Evolutionary conservation across 2,888 invertebrate genomes (phyloP), one percentile per base, ranked within the genome.

Genomic region (Orthosia cruda): DNA sequence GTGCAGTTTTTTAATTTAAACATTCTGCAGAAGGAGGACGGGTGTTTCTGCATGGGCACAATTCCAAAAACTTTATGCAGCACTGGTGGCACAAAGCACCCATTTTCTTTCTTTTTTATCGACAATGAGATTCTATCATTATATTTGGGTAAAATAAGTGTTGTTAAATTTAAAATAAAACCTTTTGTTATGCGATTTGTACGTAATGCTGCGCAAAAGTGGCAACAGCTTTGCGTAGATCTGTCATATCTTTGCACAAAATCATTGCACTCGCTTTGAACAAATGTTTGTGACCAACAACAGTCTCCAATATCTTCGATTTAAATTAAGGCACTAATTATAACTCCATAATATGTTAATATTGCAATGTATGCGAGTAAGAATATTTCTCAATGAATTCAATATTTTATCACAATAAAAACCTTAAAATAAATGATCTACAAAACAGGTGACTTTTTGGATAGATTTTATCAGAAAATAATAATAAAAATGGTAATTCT

Each of bases 251-350:
- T 20, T 18, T 58, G 15, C 13, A 52, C 5, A 23, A 49, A 62
- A 5, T 45, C 7, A 7, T 7, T 5, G 23, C 26, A 45, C n/a
- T 7, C 0, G 16, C 26, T 23, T 47, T 26, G 18, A 11, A 4
- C 5, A 3, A 54, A 26, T 47, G 13, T 16, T 55, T 59, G 52
- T 74, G 54, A 47, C 18, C 26, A 66, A 63, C 12, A 32, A 66
- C 11, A 9, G 66, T 61, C 63, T 71, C 54, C 64, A 82, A 67
- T 69, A 45, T 54, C 23, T 1, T 26, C 11, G 52, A 23, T 67
- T 61, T 63, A 71, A 73, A 52, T 15, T 62, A 77, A 92, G 93
- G 92, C 93, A 93, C 92, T 92, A 91, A 91, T 84, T 89, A 91
- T 88, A 89, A 83, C 77, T 82, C 26, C 58, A 79, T 68, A 74